A percentile compares a stretch with the other conserved stretches of the same genome.
Evolutionary conservation across 2,113 vertebrate genomes (phyloP).

Genomic region (Condylura cristata): DNA sequence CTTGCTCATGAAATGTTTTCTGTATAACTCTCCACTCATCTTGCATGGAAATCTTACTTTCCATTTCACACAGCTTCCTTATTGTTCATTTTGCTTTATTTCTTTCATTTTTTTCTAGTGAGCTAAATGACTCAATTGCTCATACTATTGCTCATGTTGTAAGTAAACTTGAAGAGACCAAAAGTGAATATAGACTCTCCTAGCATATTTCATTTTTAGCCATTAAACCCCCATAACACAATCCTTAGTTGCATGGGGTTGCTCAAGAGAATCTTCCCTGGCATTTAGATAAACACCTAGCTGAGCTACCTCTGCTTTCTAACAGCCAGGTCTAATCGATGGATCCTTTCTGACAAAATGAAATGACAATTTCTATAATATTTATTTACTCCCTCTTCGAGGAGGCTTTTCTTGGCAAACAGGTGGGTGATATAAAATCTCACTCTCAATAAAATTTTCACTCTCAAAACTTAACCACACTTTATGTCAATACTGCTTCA

Average conservation of each 20-base stretch:
- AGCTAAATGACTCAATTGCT: background rate
- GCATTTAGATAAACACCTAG: background rate
- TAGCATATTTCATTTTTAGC: background rate
- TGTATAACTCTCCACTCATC: slow-evolving; percentile 9
- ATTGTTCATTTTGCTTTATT: slow-evolving; percentile 17
- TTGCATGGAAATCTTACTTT: background rate
- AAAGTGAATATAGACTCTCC: background rate
- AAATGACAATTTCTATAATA: slow-evolving; percentile 37
- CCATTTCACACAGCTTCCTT: slow-evolving; percentile 26
- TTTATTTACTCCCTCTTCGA: slow-evolving; percentile 41
- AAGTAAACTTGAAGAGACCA: background rate
- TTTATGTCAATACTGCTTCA: background rate
- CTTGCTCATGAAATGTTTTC: slow-evolving; percentile 33
- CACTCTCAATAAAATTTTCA: too few relatives aligned
- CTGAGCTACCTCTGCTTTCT: background rate
- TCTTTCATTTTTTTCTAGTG: background rate
- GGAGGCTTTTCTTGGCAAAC: slow-evolving; percentile 41
- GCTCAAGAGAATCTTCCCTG: slow-evolving; percentile 20
- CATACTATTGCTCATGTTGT: background rate
- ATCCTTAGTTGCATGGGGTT: background rate
- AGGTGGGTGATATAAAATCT: slow-evolving; percentile 20
- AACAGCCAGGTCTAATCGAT: background rate
- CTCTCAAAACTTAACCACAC: background rate
- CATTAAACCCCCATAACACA: background rate
- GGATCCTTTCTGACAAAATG: slow-evolving; percentile 28